Evolutionary conservation across 2,888 invertebrate species (phyloP), one percentile per base, ranked within the genome.

Genomic region (Hemithea aestivaria): DNA sequence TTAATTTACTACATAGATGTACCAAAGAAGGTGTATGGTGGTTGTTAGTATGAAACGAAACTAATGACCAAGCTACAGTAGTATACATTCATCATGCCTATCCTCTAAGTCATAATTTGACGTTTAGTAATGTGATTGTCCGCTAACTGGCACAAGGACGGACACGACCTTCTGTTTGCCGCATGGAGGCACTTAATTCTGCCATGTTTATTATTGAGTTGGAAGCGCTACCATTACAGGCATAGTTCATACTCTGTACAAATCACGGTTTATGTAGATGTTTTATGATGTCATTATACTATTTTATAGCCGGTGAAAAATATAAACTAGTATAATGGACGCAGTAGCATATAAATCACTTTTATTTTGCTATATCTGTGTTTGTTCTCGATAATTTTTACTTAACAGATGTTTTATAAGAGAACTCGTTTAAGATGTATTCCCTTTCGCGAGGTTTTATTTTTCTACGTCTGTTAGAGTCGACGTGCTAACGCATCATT

Each of bases 101-200:
- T 47, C 45, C 50, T 51, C 56, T 60, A 62, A 57, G 57, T 63
- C 61, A 63, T 73, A 66, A 72, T 66, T 69, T 62, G 66, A 72
- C 62, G 73, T 70, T 67, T 65, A 61, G 40, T 46, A 41, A 73
- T 78, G 79, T 75, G 71, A 76, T 67, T 77, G 79, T 64, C 69
- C 76, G 66, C 62, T 64, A 76, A 72, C 62, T 71, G 59, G 71
- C 51, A 75, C 79, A 78, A 80, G 79, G 79, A 62, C 74, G 55
- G 40, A 55, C 35, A 61, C 61, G 65, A 66, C 65, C 70, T 67
- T 64, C 64, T 62, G 63, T 58, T 59, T 54, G 54, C 58, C 53
- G 61, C 62, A 56, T 63, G 62, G 53, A 67, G 60, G 55, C 59
- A 58, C 56, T 63, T 53, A 44, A 50, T 58, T 54, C 43, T 52